A percentile compares a stretch with the other conserved stretches of the same genome.
Conservation (phyloP, 2,888 invertebrate species). For the Campoplex nolae region DNA sequence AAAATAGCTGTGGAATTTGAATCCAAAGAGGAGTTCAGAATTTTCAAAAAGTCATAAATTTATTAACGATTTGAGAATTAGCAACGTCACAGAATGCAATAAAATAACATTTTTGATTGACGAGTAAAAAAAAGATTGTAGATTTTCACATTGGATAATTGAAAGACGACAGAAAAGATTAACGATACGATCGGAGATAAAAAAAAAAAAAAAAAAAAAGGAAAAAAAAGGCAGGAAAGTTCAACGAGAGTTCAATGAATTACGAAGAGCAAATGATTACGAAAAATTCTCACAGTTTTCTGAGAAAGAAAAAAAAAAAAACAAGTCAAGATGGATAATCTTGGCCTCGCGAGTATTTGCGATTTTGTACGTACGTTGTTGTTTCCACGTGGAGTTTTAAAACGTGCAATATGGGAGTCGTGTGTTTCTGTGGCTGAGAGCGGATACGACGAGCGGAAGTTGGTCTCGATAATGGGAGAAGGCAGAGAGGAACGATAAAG, state of each 20-base stretch:
- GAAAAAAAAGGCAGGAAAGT: background rate
- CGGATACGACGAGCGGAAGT: conserved; percentile 67
- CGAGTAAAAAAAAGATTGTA: background rate
- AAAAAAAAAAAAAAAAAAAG: background rate
- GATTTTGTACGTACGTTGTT: background rate
- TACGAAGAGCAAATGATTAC: background rate
- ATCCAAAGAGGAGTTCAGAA: background rate
- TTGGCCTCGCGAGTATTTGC: conserved; percentile 12
- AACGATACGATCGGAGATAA: background rate
- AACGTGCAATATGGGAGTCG: conserved; percentile 27
- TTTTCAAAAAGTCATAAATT: background rate
- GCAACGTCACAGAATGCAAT: background rate
- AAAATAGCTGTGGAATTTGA: background rate
- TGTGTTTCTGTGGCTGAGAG: conserved; percentile 54
- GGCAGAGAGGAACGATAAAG: conserved; percentile 60
- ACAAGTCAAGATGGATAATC: conserved; percentile 21
- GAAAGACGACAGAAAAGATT: background rate
- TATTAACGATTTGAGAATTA: background rate
- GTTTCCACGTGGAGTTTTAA: background rate
- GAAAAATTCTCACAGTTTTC: conserved; percentile 5
- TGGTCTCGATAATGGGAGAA: conserved; percentile 63
- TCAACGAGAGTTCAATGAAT: background rate
- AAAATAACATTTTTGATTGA: background rate
- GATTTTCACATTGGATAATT: background rate
- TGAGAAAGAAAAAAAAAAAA: background rate